Base-by-base conservation (phyloP, 2,113 vertebrate genomes). In the Heterocephalus glaber region DNA sequence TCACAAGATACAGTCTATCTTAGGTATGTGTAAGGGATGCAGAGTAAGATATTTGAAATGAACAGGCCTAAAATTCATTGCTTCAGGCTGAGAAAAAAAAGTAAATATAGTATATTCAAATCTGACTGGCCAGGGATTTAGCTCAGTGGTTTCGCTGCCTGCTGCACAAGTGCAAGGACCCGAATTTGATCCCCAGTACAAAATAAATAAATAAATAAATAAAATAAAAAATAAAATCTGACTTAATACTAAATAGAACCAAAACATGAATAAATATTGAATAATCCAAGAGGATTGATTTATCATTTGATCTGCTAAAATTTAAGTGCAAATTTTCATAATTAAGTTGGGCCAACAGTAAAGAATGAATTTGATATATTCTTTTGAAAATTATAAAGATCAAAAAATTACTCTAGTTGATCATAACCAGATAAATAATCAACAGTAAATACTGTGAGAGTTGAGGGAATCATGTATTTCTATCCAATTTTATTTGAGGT, bases 271-370 rank as follows among this genome's bases (percentile, higher is more conserved):
- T 95, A 90, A 89, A 84, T 93, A 82, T 61, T 83, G 49, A 84
- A 91, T 91, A 96, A 94, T 94, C 33, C 70, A 95, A 84, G 49
- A 90, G 94, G 76, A 74, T 61, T 94, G n/a, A 90, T 81, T 70
- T 74, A 92, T 35, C 65, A 82, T 84, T 24, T 88, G 66, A 52
- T 94, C 35, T 49, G 65, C 74, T 92, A 87, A 35, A 41, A 65
- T 92, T 92, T 95, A 52, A 91, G 61, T 86, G 82, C n/a, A 87
- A 72, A 97, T 95, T 87, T 97, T 63, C 54, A 90, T 95, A 92
- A 74, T 92, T 7, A 2, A 54, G 4, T 91, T 92, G 49, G 28
- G 12, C 54, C 44, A 94, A 63, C 60, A 58, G 63, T 72, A 86
- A 74, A 72, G 92, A 90, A 81, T 90, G 56, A 92, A 96, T 85